phyloP scores from a whole-genome alignment of 2,113 vertebrate species.

The Scortum barcoo region DNA sequence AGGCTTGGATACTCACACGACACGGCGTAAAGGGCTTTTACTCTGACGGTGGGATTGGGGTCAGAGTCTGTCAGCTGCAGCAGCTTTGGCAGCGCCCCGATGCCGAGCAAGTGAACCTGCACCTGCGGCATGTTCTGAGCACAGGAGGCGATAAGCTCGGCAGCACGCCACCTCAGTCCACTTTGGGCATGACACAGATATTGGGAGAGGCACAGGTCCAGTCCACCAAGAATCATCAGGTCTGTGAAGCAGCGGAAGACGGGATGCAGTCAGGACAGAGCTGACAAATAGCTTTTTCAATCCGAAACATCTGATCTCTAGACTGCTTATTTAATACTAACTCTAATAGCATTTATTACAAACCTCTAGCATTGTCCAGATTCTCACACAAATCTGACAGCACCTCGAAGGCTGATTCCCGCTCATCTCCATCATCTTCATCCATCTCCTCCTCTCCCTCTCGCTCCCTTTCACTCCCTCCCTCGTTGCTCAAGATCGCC shows the following conservation, averaged over 20 bases:
- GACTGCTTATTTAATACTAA: not conserved
- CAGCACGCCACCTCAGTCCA: constrained; percentile 89
- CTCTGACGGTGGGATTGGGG: constrained; percentile 83
- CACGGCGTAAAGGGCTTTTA: constrained; percentile 92
- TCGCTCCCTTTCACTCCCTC: constrained; percentile 17
- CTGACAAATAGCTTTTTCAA: not conserved
- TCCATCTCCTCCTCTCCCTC: constrained; percentile 61
- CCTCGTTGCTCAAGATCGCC: constrained; percentile 71
- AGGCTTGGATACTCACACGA: constrained; percentile 87
- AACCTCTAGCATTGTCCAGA: constrained; percentile 93
- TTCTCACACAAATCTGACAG: constrained; percentile 92
- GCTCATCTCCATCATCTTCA: constrained; percentile 79
- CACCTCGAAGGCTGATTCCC: constrained; percentile 87
- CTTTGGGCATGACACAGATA: constrained; percentile 85
- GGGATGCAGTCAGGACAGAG: not conserved
- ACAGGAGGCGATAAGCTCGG: constrained; percentile 89
- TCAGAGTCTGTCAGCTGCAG: constrained; percentile 89
- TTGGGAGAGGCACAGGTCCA: constrained; percentile 87
- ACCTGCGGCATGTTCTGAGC: constrained; percentile 92
- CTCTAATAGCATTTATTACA: not conserved
- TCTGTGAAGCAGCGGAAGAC: constrained; percentile 77
- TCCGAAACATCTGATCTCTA: not conserved
- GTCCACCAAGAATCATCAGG: constrained; percentile 91
- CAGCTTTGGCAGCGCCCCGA: constrained; percentile 86
- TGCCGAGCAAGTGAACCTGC: constrained; percentile 87